Evolutionary conservation across 2,113 vertebrate genomes (phyloP).

Genomic region (Pipa parva): DNA sequence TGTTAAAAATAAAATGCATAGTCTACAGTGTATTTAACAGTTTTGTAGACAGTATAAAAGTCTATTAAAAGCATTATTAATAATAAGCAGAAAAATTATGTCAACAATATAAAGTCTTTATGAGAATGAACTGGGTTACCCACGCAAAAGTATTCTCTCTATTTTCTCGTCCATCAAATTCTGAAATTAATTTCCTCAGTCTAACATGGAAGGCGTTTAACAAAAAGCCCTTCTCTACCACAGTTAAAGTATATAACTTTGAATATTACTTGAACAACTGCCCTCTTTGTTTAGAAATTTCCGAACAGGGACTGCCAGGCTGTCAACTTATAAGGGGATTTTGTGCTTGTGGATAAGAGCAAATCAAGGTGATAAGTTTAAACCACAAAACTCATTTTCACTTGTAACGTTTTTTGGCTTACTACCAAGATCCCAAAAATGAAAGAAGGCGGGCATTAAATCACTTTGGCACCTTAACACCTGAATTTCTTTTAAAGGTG

Average conservation of each 20-base stretch:
- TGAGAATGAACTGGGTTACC: too few species aligned
- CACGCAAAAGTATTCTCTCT: not conserved
- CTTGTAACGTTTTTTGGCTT: slow-evolving; percentile 37
- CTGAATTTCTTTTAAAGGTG: slow-evolving; percentile 32
- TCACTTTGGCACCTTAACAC: slow-evolving; percentile 37
- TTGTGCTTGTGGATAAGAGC: slow-evolving; percentile 38
- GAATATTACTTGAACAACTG: slow-evolving; percentile 12
- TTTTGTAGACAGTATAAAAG: too few species aligned
- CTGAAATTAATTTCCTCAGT: slow-evolving; percentile 30
- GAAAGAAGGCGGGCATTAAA: slow-evolving; percentile 33
- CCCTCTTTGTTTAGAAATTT: slow-evolving; percentile 33
- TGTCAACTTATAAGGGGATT: slow-evolving; percentile 40
- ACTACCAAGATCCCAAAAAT: slow-evolving; percentile 30
- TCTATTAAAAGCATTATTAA: too few species aligned
- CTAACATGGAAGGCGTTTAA: slow-evolving; percentile 27
- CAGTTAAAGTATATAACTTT: slow-evolving; percentile 21
- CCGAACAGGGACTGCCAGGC: slow-evolving; percentile 24
- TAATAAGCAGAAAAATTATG: too few species aligned
- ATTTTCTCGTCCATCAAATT: not conserved
- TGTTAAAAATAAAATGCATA: too few species aligned
- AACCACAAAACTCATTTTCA: slow-evolving; percentile 41
- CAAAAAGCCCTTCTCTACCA: slow-evolving; percentile 29
- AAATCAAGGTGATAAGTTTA: slow-evolving; percentile 44
- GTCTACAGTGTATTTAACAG: too few species aligned
- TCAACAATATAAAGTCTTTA: too few species aligned